Conservation (phyloP, 2,797 vertebrate genomes). For the Labroides dimidiatus region DNA sequence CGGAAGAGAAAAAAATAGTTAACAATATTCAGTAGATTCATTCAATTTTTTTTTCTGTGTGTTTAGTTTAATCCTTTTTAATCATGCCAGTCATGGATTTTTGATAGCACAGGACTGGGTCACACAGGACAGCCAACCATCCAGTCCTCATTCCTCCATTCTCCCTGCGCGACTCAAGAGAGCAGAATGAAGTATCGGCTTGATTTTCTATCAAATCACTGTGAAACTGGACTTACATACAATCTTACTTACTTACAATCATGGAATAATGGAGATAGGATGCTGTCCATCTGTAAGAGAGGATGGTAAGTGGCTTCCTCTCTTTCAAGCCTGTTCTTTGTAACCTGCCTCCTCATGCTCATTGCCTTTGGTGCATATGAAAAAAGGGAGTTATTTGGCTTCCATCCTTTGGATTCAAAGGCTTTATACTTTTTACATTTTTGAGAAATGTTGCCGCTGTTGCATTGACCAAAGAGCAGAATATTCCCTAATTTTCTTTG, state of each 20-base stretch:
- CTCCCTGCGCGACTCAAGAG: neutral
- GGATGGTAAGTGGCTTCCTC: neutral
- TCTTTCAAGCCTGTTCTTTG: slow-evolving; percentile 3
- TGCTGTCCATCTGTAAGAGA: neutral
- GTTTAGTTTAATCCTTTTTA: too few species aligned
- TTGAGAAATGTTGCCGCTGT: slow-evolving; percentile 10
- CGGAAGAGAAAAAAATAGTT: too few species aligned
- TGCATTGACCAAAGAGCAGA: slow-evolving; percentile 18
- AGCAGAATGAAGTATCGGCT: neutral
- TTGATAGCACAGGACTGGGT: neutral
- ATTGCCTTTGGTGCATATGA: neutral
- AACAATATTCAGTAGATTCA: too few species aligned
- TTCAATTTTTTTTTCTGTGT: too few species aligned
- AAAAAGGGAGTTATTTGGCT: slow-evolving; percentile 14
- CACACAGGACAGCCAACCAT: neutral
- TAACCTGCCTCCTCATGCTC: neutral
- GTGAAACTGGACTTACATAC: slow-evolving; percentile 21
- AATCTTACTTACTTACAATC: too few species aligned
- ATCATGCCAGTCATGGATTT: too few species aligned
- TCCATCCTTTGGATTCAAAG: slow-evolving; percentile 1
- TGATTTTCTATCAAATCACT: slow-evolving; percentile 14
- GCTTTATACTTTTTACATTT: neutral
- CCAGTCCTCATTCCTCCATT: neutral
- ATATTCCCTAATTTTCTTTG: slow-evolving; percentile 29
- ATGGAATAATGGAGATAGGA: slow-evolving; percentile 13